These are phyloP conservation scores for Neomorphus geoffroyi DNA, from an alignment of 2,797 vertebrate genomes.

Conservation along the genomic window DNA sequence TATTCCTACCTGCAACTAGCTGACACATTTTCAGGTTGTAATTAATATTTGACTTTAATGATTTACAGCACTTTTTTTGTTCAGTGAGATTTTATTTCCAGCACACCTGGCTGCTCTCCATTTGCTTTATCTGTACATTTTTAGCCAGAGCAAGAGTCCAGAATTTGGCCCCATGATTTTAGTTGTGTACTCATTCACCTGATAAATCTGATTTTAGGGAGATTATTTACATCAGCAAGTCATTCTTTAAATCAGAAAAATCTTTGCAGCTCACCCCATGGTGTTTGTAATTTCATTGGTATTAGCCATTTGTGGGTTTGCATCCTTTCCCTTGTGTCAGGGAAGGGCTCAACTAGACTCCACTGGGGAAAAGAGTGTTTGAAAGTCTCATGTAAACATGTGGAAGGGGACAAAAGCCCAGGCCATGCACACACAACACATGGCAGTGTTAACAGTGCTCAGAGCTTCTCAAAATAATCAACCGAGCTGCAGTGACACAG, in stretches of 20 bases:
- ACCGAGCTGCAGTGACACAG: constrained; percentile 40
- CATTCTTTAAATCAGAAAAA: neutral
- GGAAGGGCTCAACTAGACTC: neutral
- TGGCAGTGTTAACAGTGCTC: constrained; percentile 13
- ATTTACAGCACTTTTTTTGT: neutral
- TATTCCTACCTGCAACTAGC: neutral
- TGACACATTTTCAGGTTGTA: neutral
- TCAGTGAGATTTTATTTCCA: neutral
- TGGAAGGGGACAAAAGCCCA: neutral
- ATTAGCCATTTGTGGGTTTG: neutral
- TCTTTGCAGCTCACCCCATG: neutral
- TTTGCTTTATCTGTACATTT: neutral
- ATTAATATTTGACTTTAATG: neutral
- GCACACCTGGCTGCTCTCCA: neutral
- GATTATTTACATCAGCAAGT: neutral
- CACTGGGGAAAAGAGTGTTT: neutral
- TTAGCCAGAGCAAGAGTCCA: neutral
- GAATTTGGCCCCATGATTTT: neutral
- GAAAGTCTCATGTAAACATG: neutral
- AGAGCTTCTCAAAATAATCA: constrained; percentile 55
- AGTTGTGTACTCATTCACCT: neutral
- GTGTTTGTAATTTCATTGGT: neutral
- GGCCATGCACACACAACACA: neutral
- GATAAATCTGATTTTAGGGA: neutral
- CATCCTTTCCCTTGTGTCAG: neutral